phyloP scores from a whole-genome alignment of 1,140 invertebrate species.

The Heliconius nattereri region DNA sequence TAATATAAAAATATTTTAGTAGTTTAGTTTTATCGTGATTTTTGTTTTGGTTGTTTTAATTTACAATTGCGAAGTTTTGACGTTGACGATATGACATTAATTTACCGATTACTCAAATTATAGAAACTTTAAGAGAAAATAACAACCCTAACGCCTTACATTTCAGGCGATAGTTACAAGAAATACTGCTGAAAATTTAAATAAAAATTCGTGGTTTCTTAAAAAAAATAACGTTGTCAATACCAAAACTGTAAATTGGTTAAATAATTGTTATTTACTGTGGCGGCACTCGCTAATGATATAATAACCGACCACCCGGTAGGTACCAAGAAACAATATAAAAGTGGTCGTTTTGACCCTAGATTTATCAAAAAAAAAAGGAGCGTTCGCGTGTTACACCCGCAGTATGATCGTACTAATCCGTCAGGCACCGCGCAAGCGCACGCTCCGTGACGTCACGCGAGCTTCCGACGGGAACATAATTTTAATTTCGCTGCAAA shows the following conservation, averaged over 20 bases:
- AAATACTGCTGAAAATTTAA: no score
- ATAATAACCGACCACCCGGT: slow-evolving; percentile 25
- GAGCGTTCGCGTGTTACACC: slow-evolving; percentile 62
- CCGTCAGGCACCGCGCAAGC: slow-evolving; percentile 65
- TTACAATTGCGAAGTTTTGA: background rate
- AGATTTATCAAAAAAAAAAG: slow-evolving; percentile 52
- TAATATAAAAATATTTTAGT: background rate
- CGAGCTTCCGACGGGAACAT: slow-evolving; percentile 72
- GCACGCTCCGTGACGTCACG: slow-evolving; percentile 71
- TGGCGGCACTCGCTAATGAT: slow-evolving; percentile 16
- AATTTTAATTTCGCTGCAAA: slow-evolving; percentile 57
- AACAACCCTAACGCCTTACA: no score
- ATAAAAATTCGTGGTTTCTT: no score
- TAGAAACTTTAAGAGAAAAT: background rate
- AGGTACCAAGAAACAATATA: slow-evolving; percentile 29
- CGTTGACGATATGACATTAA: background rate
- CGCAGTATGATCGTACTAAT: slow-evolving; percentile 71
- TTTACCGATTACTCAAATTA: background rate
- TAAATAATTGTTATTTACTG: slow-evolving; percentile 14
- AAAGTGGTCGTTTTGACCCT: slow-evolving; percentile 38
- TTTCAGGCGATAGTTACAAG: no score
- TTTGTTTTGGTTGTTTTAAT: no score
- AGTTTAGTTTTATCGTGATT: no score
- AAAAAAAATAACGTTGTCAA: background rate
- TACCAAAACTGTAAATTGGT: background rate